Percentiles rank a stretch among this genome's conserved stretches.
These are phyloP conservation scores for Cryptocephalus primarius DNA, from an alignment of 2,888 invertebrate species.

Conservation along the genomic window DNA sequence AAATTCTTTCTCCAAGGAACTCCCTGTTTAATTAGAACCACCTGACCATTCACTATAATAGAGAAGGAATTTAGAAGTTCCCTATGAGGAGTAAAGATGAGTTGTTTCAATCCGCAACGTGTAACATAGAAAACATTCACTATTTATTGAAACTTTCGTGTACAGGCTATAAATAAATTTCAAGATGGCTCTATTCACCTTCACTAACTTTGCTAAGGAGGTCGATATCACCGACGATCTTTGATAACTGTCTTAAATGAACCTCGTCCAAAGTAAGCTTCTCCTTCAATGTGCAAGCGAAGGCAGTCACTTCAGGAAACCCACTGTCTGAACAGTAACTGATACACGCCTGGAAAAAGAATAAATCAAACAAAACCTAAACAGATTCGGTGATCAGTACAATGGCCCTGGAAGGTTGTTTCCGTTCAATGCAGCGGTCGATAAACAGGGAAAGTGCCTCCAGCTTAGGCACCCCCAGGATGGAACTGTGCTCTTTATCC, in stretches of 20 bases:
- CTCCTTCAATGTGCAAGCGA: conserved; percentile 34
- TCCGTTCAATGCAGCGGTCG: conserved; percentile 43
- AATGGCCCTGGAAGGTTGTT: conserved; percentile 42
- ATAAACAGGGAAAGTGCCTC: conserved; percentile 41
- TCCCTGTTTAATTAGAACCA: background rate
- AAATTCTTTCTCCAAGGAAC: background rate
- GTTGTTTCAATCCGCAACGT: no score
- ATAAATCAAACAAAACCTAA: conserved; percentile 1
- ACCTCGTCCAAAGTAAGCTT: conserved; percentile 38
- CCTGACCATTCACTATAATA: no score
- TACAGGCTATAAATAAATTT: no score
- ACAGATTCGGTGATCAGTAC: conserved; percentile 27
- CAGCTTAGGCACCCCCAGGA: conserved; percentile 46
- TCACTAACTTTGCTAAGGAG: no score
- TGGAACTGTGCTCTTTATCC: conserved; percentile 38
- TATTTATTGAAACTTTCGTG: no score
- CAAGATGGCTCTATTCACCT: no score
- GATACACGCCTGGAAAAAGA: conserved; percentile 38
- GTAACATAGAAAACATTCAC: no score
- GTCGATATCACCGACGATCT: conserved; percentile 35
- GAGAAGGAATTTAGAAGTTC: no score
- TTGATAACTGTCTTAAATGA: conserved; percentile 39
- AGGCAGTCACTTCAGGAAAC: conserved; percentile 36
- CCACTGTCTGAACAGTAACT: conserved; percentile 48
- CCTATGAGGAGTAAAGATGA: no score